These are phyloP conservation scores for Synanthedon andrenaeformis DNA, from an alignment of 2,888 invertebrate species.

Conservation along the genomic window DNA sequence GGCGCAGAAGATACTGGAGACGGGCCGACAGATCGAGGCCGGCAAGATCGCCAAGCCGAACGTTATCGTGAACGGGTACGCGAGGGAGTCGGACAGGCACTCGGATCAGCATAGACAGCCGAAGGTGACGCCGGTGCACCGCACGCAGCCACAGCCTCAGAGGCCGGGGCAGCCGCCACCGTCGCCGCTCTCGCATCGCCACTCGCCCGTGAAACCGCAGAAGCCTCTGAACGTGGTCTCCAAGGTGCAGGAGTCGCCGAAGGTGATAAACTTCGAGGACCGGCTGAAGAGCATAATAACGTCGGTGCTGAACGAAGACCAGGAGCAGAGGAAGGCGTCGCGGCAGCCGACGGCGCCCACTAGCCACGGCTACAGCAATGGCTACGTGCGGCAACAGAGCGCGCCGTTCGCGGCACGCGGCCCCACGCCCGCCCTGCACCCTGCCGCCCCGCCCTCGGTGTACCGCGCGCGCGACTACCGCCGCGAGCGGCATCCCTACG, in stretches of 20 bases:
- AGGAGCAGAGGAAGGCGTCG: constrained; percentile 34
- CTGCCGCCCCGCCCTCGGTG: constrained; percentile 12
- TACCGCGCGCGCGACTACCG: constrained; percentile 24
- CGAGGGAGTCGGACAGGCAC: constrained; percentile 38
- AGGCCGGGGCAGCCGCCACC: constrained; percentile 19
- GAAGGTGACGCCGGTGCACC: constrained; percentile 25
- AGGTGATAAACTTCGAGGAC: constrained; percentile 90
- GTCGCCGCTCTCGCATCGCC: constrained; percentile 27
- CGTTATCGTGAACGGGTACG: constrained; percentile 53
- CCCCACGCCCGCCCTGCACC: constrained; percentile 8
- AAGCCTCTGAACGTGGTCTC: constrained; percentile 55
- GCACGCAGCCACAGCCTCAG: constrained; percentile 29
- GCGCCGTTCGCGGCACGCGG: constrained; percentile 3
- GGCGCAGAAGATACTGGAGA: constrained; percentile 90
- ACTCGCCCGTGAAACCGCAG: constrained; percentile 46
- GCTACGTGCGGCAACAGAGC: constrained; percentile 29
- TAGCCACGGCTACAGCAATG: constrained; percentile 31
- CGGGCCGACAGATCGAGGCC: constrained; percentile 89
- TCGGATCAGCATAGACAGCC: constrained; percentile 22
- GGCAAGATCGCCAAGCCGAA: constrained; percentile 72
- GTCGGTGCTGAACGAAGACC: constrained; percentile 88
- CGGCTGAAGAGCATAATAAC: constrained; percentile 88
- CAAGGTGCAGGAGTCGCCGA: constrained; percentile 82
- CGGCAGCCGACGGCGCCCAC: constrained; percentile 7
- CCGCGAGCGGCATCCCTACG: constrained; percentile 45